A percentile compares a stretch with the other conserved stretches of the same genome.
These are phyloP conservation scores for Gisinianus flammeolus DNA, from an alignment of 2,888 invertebrate species.

Conservation along the genomic window DNA sequence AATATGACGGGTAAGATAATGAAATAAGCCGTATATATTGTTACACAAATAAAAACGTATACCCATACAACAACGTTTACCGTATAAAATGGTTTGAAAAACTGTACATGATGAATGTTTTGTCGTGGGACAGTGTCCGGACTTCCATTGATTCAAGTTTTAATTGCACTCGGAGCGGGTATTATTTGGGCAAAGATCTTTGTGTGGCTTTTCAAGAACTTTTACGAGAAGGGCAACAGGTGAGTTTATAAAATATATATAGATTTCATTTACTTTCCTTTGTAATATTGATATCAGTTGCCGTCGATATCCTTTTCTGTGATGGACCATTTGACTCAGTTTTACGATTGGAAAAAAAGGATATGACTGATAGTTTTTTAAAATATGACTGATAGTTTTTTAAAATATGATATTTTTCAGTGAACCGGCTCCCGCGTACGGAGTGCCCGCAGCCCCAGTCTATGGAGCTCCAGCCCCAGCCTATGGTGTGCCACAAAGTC, in stretches of 20 bases:
- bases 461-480: conserved; percentile 42
- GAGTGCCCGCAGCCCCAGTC: conserved; percentile 11
- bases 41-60: no score
- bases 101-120: no score
- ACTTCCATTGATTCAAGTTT: conserved; percentile 54
- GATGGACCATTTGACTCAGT: neutral
- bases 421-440: conserved; percentile 20
- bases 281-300: no score
- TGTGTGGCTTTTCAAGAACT: conserved; percentile 51
- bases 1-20: no score
- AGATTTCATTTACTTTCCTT: neutral
- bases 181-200: conserved; percentile 54
- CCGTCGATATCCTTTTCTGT: no score
- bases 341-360: neutral
- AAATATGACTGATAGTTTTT: no score
- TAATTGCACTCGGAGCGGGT: conserved; percentile 48
- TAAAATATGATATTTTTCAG: neutral
- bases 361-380: neutral
- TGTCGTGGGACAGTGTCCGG: no score
- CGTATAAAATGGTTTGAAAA: no score
- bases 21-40: no score
- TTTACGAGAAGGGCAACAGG: conserved; percentile 30
- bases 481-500: conserved; percentile 36
- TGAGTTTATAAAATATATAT: neutral
- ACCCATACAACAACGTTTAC: no score